Evolutionary conservation across 92 coral and sea anemone genomes (phyloP).

Genomic region (Scolanthus callimorphus): DNA sequence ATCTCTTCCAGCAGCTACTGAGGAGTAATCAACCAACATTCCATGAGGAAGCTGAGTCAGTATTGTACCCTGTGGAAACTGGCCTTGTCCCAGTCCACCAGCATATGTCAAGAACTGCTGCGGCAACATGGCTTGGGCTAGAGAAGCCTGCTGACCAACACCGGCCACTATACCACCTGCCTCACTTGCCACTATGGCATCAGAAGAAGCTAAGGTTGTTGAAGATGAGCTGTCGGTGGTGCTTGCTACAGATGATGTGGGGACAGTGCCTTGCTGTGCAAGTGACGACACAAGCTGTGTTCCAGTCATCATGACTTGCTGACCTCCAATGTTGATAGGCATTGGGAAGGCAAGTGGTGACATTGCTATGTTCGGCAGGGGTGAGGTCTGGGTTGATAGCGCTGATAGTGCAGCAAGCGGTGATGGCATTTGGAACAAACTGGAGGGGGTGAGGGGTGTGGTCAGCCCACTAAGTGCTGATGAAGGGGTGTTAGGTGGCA

Average conservation of each 20-base stretch:
- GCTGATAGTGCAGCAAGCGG: constrained; percentile 97
- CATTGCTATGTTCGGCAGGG: constrained; percentile 85
- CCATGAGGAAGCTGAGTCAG: constrained; percentile 54
- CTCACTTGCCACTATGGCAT: constrained; percentile 2
- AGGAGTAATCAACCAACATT: not conserved
- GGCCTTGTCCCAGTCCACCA: constrained; percentile 43
- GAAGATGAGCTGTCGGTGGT: constrained; percentile 47
- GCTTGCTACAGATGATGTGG: constrained; percentile 55
- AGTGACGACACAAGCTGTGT: constrained; percentile 78
- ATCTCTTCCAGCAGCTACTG: not conserved
- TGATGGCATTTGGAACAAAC: constrained; percentile 80
- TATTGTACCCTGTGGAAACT: constrained; percentile 7
- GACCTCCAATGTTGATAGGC: constrained; percentile 75
- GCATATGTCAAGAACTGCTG: constrained; percentile 51
- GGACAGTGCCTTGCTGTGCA: constrained; percentile 53
- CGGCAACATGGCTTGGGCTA: constrained; percentile 40
- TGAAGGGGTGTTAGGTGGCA: constrained; percentile 81
- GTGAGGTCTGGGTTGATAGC: constrained; percentile 90
- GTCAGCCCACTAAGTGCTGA: constrained; percentile 57
- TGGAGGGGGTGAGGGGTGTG: constrained; percentile 93
- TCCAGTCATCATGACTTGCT: constrained; percentile 62
- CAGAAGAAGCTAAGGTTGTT: constrained; percentile 30
- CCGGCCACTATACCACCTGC: not conserved
- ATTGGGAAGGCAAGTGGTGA: constrained; percentile 80
- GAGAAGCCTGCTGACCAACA: not conserved